A percentile compares a stretch with the other conserved stretches of the same genome.
phyloP scores from a whole-genome alignment of 2,797 vertebrate genomes.

The Alauda arvensis region DNA sequence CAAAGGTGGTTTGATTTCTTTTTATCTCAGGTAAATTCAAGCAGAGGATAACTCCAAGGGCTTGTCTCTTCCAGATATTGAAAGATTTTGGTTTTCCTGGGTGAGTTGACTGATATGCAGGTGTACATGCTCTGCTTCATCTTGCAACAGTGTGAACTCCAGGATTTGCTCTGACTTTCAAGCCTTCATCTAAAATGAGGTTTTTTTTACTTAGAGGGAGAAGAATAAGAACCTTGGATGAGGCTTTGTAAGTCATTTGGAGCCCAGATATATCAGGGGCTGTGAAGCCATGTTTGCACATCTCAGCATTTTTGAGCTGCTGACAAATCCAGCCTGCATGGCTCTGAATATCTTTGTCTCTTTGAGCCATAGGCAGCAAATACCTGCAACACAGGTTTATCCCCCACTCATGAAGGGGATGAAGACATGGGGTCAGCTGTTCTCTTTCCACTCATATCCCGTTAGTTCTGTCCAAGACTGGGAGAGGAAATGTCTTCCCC shows the following conservation, averaged over 20 bases:
- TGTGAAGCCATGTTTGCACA: neutral
- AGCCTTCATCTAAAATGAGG: neutral
- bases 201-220: neutral
- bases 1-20: neutral
- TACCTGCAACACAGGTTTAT: neutral
- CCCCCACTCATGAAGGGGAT: neutral
- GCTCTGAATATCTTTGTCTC: neutral
- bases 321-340: neutral
- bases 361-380: neutral
- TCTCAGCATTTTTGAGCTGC: neutral
- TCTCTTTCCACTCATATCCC: neutral
- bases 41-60: neutral
- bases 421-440: neutral
- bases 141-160: neutral
- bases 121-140: neutral
- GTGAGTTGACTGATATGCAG: neutral
- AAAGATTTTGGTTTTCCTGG: neutral
- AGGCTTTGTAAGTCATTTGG: neutral
- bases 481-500: neutral
- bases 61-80: neutral
- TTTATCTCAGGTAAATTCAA: neutral
- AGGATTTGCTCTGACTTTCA: neutral
- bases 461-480: neutral
- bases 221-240: neutral
- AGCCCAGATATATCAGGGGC: neutral